Evolutionary conservation across 2,113 vertebrate genomes (phyloP), one percentile per base, ranked within the genome.

Genomic region (Odocoileus hemionus): DNA sequence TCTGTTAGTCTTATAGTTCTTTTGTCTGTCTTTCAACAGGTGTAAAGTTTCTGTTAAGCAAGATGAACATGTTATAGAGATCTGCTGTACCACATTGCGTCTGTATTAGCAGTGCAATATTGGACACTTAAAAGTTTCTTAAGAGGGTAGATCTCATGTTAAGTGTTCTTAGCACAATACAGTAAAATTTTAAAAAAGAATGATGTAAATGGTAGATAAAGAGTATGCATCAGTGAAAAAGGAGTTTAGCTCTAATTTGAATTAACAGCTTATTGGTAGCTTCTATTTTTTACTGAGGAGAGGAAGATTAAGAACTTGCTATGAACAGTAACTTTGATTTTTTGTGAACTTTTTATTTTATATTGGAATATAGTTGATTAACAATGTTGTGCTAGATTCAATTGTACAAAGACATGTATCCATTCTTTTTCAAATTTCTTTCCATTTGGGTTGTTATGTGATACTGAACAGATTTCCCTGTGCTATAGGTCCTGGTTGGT

Each of bases 71-170:
- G 13, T 60, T 80, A 30, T 7, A 25, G 15, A 57, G 54, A 17
- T 19, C 74, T 36, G 3, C 17, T 36, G 5, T 26, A 21, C 11
- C 55, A 4, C 25, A 2, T 45, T 2, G 25, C 0, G 2, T 13
- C 55, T 50, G 0, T 1, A 19, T 16, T 50, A 12, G 60, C 28
- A 8, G 1, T 1, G 33, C 4, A 25, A 5, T 39, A 10, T 6
- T 54, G 19, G 3, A 36, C 25, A 14, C 45, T 58, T 78, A 36
- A 86, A 86, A 45, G n/a, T 33, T 60, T 78, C 30, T 50, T 36
- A 16, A 80, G 11, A 70, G 16, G 28, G 47, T 57, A 13, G 28
- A 5, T 70, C 67, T 88, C n/a, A 4, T 39, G 28, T 64, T 54
- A 33, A 61, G 16, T 78, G 50, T 78, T 92, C 23, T 50, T 52